These are phyloP conservation scores for Strix aluco DNA, from an alignment of 2,113 vertebrate species.

Conservation along the genomic window DNA sequence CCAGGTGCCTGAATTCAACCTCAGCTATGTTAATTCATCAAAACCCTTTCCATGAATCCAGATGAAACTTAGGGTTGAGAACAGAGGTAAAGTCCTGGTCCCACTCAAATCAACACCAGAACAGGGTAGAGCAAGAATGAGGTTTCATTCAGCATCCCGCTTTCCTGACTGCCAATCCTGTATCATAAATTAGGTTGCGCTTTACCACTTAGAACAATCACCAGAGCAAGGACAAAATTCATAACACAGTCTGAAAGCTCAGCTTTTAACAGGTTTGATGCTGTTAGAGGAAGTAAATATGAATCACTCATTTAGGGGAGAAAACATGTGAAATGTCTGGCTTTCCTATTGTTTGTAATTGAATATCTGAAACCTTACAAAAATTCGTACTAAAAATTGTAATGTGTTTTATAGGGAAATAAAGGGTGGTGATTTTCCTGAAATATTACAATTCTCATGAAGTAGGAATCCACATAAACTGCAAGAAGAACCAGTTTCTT, in stretches of 20 bases:
- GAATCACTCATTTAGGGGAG: background rate
- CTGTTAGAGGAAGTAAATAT: background rate
- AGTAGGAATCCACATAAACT: background rate
- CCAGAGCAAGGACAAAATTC: background rate
- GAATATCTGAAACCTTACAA: background rate
- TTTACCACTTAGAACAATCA: background rate
- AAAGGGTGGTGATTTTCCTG: background rate
- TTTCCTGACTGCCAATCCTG: background rate
- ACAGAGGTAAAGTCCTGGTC: background rate
- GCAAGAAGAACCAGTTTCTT: background rate
- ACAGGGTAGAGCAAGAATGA: fast-evolving
- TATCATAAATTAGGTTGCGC: background rate
- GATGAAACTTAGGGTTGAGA: background rate
- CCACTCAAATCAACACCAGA: background rate
- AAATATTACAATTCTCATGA: background rate
- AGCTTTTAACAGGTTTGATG: background rate
- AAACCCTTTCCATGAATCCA: background rate
- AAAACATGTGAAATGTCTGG: background rate
- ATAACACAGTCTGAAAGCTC: background rate
- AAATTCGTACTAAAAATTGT: background rate
- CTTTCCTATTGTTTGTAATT: background rate
- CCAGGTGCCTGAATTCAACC: background rate
- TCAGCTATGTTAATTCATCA: background rate
- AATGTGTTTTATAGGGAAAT: background rate
- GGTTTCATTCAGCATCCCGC: background rate